These are phyloP conservation scores for Cynopterus sphinx DNA, from an alignment of 2,797 vertebrate species.

Conservation along the genomic window DNA sequence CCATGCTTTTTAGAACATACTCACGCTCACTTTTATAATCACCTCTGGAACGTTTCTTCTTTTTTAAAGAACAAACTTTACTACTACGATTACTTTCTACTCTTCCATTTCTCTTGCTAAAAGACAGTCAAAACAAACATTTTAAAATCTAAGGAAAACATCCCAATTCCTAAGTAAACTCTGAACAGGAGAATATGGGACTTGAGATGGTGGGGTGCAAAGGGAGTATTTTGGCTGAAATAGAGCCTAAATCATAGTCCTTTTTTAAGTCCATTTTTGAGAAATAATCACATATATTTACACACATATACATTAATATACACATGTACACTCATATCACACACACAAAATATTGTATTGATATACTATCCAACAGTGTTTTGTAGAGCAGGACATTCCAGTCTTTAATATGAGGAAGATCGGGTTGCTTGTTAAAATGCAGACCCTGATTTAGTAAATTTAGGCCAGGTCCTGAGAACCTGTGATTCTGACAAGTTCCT, in stretches of 20 bases:
- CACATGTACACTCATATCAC: background rate
- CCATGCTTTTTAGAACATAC: background rate
- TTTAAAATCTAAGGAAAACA: conserved; percentile 48
- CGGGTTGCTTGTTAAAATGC: background rate
- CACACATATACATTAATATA: background rate
- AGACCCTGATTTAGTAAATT: background rate
- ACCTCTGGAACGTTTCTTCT: conserved; percentile 19
- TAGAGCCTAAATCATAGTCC: background rate
- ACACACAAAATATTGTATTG: background rate
- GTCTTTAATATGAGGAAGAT: background rate
- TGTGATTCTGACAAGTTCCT: background rate
- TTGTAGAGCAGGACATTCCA: background rate
- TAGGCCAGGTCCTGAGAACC: background rate
- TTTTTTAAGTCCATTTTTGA: background rate
- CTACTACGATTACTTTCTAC: background rate
- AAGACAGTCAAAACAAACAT: conserved; percentile 43
- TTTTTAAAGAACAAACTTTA: conserved; percentile 32
- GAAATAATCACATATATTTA: background rate
- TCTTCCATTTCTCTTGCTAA: conserved; percentile 39
- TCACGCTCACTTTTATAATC: conserved; percentile 1
- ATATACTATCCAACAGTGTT: background rate
- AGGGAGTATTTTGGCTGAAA: background rate
- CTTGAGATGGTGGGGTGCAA: background rate
- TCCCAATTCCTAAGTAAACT: conserved; percentile 8
- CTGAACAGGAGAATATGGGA: background rate